Percentiles rank a stretch among this genome's conserved stretches.
Evolutionary conservation across 2,888 invertebrate species (phyloP).

Genomic region (Drosophila sordidula): DNA sequence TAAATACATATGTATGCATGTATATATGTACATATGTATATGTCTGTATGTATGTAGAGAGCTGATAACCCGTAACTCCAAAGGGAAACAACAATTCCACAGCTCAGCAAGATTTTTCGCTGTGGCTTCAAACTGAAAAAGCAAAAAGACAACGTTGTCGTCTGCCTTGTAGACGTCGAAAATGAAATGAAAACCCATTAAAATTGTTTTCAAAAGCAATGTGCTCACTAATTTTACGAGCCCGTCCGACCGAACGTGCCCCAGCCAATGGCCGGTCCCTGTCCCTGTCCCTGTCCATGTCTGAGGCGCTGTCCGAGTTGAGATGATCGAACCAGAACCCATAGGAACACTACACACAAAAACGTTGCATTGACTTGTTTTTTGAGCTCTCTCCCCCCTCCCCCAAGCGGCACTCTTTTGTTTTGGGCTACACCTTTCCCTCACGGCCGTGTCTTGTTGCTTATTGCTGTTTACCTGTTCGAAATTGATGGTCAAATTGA

Average conservation of each 20-base stretch:
- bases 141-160: background rate
- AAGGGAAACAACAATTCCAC: constrained; percentile 47
- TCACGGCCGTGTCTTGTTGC: constrained; percentile 8
- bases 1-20: constrained; percentile 15
- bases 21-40: constrained; percentile 3
- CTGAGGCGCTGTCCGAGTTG: constrained; percentile 18
- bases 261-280: constrained; percentile 19
- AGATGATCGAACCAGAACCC: constrained; percentile 47
- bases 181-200: constrained; percentile 74
- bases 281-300: constrained; percentile 14
- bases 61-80: constrained; percentile 71
- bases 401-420: constrained; percentile 18
- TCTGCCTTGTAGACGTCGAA: constrained; percentile 42
- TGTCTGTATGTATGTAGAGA: constrained; percentile 27
- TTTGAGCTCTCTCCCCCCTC: constrained; percentile 8
- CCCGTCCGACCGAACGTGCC: constrained; percentile 41
- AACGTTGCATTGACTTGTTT: constrained; percentile 59
- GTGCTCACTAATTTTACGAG: constrained; percentile 63
- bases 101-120: constrained; percentile 70
- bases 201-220: constrained; percentile 59
- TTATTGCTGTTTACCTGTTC: constrained; percentile 91
- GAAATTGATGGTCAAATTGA: constrained; percentile 98
- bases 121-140: constrained; percentile 30
- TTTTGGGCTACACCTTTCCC: constrained; percentile 53
- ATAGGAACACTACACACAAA: constrained; percentile 32